phyloP scores from a whole-genome alignment of 2,797 vertebrate species.

The Esox masquinongy region DNA sequence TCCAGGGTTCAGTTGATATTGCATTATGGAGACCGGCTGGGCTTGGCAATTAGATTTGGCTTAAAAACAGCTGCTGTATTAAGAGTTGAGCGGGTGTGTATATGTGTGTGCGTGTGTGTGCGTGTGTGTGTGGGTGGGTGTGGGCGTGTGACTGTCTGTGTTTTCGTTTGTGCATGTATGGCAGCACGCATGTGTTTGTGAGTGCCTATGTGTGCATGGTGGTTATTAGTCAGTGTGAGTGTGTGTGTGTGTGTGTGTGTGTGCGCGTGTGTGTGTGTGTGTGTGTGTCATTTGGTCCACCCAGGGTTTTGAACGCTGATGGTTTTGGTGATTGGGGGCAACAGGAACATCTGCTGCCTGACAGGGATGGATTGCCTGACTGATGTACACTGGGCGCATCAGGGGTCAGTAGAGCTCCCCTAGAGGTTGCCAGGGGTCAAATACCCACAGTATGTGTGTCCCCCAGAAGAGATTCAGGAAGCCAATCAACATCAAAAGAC shows the following conservation, averaged over 20 bases:
- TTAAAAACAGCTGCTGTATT: conserved; percentile 66
- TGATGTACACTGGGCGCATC: conserved; percentile 56
- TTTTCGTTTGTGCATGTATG: not conserved
- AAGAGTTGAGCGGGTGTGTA: conserved; percentile 13
- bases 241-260: too few species aligned
- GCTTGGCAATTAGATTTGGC: conserved; percentile 59
- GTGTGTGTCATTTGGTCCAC: conserved; percentile 13
- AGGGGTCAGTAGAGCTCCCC: conserved; percentile 60
- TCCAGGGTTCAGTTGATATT: conserved; percentile 63
- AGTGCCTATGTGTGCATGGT: not conserved
- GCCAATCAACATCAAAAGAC: conserved; percentile 64
- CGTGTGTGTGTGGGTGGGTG: conserved; percentile 2
- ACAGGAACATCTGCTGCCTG: conserved; percentile 77
- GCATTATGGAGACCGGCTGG: conserved; percentile 60
- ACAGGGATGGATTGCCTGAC: conserved; percentile 70
- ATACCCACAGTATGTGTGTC: conserved; percentile 49
- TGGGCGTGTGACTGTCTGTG: not conserved
- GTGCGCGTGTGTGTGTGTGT: not conserved
- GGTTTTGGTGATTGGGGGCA: conserved; percentile 34
- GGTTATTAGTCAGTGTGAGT: not conserved
- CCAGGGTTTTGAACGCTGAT: conserved; percentile 44
- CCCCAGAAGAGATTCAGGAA: conserved; percentile 56
- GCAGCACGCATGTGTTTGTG: not conserved
- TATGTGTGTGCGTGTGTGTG: conserved; percentile 11
- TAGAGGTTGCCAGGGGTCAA: conserved; percentile 56